A percentile compares a stretch with the other conserved stretches of the same genome.
Conservation (phyloP, 2,888 invertebrate genomes). For the Parnassius smintheus region DNA sequence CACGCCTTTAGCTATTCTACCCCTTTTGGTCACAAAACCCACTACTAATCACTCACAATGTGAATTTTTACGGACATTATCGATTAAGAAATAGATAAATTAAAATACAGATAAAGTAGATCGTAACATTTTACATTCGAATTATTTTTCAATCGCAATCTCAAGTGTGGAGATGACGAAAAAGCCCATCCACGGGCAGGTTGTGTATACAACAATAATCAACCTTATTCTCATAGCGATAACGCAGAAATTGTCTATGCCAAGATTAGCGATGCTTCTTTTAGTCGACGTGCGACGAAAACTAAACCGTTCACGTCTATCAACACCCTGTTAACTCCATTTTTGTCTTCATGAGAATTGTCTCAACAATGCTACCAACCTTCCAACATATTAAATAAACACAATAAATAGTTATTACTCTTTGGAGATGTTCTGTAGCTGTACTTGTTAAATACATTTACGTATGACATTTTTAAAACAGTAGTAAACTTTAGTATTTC, state of each 20-base stretch:
- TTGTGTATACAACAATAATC: constrained; percentile 1
- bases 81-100: too few relatives aligned
- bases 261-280: constrained; percentile 53
- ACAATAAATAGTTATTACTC: not conserved
- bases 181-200: too few relatives aligned
- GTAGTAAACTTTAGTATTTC: too few relatives aligned
- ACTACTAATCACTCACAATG: too few relatives aligned
- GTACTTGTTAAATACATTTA: too few relatives aligned
- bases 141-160: too few relatives aligned
- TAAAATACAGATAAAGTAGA: too few relatives aligned
- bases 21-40: not conserved
- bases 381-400: not conserved
- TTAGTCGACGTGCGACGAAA: constrained; percentile 35
- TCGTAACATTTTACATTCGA: too few relatives aligned
- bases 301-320: constrained; percentile 31
- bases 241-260: constrained; percentile 37
- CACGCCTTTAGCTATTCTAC: not conserved
- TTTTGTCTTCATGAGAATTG: constrained; percentile 6
- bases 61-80: too few relatives aligned
- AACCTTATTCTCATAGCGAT: not conserved
- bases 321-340: constrained; percentile 59
- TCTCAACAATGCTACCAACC: not conserved
- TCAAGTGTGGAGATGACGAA: too few relatives aligned
- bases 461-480: too few relatives aligned
- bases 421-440: not conserved